Evolutionary conservation across 2,888 invertebrate genomes (phyloP), one percentile per base, ranked within the genome.

Genomic region (Eledone cirrhosa): DNA sequence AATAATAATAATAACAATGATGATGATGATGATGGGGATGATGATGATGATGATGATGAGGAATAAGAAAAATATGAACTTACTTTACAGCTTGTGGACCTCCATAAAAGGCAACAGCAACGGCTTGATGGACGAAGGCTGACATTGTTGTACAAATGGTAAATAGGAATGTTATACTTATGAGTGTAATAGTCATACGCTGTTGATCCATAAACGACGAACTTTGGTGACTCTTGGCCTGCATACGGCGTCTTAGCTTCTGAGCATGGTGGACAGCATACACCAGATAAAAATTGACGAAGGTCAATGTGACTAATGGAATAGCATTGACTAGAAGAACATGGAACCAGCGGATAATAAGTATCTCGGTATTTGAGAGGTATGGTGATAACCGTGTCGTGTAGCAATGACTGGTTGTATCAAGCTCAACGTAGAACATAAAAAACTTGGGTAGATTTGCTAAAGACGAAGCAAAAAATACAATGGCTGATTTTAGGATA

Each of bases 141-240:
- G 88, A 87, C 4, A 88, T 89, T 48, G 89, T 84, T 48, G 88
- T 87, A 78, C 88, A 87, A 78, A 88, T 78, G 48, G 87, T 86
- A 79, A 89, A 89, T 67, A 88, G 84, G 79, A 85, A 85, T 27
- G 87, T 86, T 76, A 89, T 89, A 79, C 86, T 86, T 80, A 88
- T 88, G 74, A 88, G 86, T 0, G 88, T 88, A 65, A 87, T 82
- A 11, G 88, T 89, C 31, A 89, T 85, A 14, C 89, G 84, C 16
- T 85, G 85, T 80, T 89, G 88, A 77, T 89, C 88, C 22, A 86
- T 82, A 72, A 85, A 87, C n/a, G 84, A 83, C 14, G 84, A 84
- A 76, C 86, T 85, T 29, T 84, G 82, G 77, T 84, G 84, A 81
- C 85, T 86, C 27, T 85, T 83, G 47, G 85, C 86, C 14, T 85